Base-by-base conservation (phyloP, 1,140 invertebrate species). In the Drosophila sechellia region DNA sequence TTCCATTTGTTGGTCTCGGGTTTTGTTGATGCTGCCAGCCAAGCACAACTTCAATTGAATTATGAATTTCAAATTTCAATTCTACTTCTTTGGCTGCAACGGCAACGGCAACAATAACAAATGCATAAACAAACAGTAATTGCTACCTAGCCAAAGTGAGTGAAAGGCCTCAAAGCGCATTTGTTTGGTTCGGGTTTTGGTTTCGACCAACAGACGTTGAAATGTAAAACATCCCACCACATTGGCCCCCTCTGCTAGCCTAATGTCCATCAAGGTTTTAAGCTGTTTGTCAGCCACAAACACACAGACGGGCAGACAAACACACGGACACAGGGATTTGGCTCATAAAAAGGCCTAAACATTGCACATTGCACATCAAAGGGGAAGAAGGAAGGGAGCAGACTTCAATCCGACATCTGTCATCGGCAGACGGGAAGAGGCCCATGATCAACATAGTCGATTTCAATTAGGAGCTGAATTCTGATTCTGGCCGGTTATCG, bases 51-150 rank as follows among this genome's bases (percentile, higher is more conserved):
- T 65, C 84, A 89, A 89, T 89, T 89, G 77, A 89, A 89, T 89
- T 89, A 89, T 89, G 84, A 89, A 89, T 89, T 89, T 78, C 58
- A 65, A 78, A 78, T 78, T 72, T 84, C 84, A 89, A 87, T 84
- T 89, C 79, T 84, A 84, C 60, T 87, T 66, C 73, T 76, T 68
- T 50, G 15, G 58, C 59, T 72, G 46, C 50, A 71, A 27, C 52
- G 71, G 45, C 50, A 71, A 27, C 55, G 71, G 48, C 50, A 73
- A 42, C 74, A 71, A 53, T 74, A 76, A 64, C 70, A 87, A 86
- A 87, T 76, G 83, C 79, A 86, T 86, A 87, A 89, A 74, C 83
- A 87, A 87, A 80, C 84, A 79, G 84, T 87, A 87, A 89, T 87
- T 89, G 84, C 84, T 89, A 89, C 84, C 84, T 87, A 84, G 71